Evolutionary conservation across 2,113 vertebrate genomes (phyloP), one percentile per base, ranked within the genome.

Genomic region (Campylomormyrus numenius): DNA sequence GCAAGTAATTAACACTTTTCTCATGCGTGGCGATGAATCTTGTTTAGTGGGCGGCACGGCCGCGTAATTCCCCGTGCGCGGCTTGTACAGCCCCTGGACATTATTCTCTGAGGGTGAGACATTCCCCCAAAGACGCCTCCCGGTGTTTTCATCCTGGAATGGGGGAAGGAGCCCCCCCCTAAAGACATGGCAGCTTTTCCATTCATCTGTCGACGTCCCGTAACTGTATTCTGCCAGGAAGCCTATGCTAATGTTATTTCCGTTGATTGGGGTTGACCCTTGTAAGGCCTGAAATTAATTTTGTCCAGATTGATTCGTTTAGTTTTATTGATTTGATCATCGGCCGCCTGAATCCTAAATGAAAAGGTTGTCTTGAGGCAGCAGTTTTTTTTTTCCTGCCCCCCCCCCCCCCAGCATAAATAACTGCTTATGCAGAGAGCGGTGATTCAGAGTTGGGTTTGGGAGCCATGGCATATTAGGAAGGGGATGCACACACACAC

Each of bases 1-100:
- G 52, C 88, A 91, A 89, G 86, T 90, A 87, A 91, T 94, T 94
- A 89, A 92, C 93, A 88, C 86, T 49, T 62, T 58, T 6, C 58
- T 87, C 70, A 17, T 45, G 42, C 56, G 11, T 6, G 21, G 84
- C 66, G 6, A 88, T 53, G 87, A 88, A 62, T 86, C 50, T 70
- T 88, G 48, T 31, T 88, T 31, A 13, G 77, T 5, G 74, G 74
- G 31, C 1, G 39, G 90, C 88, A 53, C 88, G 90, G 46, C 35
- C 11, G 17, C 3, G 4, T 45, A 45, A 56, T 85, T 91, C 49
- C 21, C 27, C 90, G 85, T 88, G 62, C 56, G 21, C 74, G 91
- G 87, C 87, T 83, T 42, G 50, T 89, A 89, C 80, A 62, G 88
- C 89, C 84, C 84, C n/a, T 88, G 52, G 88, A 35, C 35, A 83